Evolutionary conservation across 2,113 vertebrate genomes (phyloP), one percentile per base, ranked within the genome.

Genomic region (Sphaerodactylus townsendi): DNA sequence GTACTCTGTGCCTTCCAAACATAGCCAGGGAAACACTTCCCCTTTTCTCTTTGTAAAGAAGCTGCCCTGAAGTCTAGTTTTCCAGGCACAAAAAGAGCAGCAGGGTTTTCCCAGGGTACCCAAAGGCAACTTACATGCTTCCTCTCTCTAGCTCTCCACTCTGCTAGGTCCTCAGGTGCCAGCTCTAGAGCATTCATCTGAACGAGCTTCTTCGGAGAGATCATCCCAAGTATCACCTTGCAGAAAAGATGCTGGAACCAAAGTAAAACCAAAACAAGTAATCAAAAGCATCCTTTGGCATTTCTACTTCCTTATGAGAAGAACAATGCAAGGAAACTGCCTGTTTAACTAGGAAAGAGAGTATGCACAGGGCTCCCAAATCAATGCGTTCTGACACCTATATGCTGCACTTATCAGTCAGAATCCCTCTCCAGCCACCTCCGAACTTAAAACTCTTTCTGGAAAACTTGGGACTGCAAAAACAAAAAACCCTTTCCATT

Each of bases 141-240:
- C 62, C 90, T 87, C 59, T 95, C 88, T 78, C 90, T 90, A 71
- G 90, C 92, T 89, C 95, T 92, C 95, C 95, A 96, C 83, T 92
- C 84, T 65, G 89, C 88, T 87, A 95, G 86, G 41, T 94, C 93
- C 48, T 93, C 84, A 14, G 92, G 82, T 66, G 95, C 95, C 88
- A 96, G 70, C 71, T 95, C 93, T 10, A 77, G 77, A 1, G 94
- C 86, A 80, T 35, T 95, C 95, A 95, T 93, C 64, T 79, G 90
- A 44, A 95, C 95, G 66, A 96, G 87, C 68, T 86, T 37, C 0
- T 91, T 65, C 3, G 93, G 94, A 44, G 83, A 90, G 77, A 96
- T 68, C 1, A 90, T 85, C 7, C 95, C 91, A 0, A 44, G 90
- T 35, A 91, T 64, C 77, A 96, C 92, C 85, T 70, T 92, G 77